Conservation (phyloP, 2,113 vertebrate genomes). For the Vombatus ursinus region DNA sequence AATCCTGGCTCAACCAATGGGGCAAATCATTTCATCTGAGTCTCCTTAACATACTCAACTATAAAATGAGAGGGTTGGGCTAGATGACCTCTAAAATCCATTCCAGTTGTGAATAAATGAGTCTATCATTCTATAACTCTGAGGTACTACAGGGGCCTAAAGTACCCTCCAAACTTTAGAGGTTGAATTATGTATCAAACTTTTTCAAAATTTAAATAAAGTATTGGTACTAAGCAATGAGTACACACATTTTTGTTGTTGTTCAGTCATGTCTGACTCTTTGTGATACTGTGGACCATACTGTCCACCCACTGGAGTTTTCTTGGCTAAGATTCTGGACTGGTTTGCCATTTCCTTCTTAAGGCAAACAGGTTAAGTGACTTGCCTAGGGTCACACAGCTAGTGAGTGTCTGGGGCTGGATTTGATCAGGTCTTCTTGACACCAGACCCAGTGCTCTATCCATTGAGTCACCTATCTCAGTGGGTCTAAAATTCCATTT, state of each 20-base stretch:
- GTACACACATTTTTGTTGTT: background rate
- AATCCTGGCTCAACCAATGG: background rate
- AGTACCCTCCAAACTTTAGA: background rate
- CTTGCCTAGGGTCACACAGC: background rate
- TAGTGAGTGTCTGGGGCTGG: background rate
- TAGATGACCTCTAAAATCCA: background rate
- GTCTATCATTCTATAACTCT: background rate
- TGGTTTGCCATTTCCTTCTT: background rate
- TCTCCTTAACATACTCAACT: background rate
- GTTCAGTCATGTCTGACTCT: background rate
- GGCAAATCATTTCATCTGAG: background rate
- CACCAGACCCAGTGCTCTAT: conserved; percentile 26
- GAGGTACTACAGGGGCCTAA: background rate
- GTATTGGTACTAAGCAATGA: background rate
- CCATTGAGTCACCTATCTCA: background rate
- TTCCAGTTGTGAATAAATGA: background rate
- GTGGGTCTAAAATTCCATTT: background rate
- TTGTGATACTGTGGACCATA: background rate
- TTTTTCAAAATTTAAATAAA: background rate
- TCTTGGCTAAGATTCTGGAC: background rate
- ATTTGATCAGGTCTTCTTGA: background rate
- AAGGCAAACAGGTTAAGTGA: background rate
- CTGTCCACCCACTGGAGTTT: background rate
- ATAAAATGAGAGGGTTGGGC: background rate
- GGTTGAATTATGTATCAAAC: background rate